Conservation (phyloP, 1,140 invertebrate genomes). For the Drosophila mauritiana region DNA sequence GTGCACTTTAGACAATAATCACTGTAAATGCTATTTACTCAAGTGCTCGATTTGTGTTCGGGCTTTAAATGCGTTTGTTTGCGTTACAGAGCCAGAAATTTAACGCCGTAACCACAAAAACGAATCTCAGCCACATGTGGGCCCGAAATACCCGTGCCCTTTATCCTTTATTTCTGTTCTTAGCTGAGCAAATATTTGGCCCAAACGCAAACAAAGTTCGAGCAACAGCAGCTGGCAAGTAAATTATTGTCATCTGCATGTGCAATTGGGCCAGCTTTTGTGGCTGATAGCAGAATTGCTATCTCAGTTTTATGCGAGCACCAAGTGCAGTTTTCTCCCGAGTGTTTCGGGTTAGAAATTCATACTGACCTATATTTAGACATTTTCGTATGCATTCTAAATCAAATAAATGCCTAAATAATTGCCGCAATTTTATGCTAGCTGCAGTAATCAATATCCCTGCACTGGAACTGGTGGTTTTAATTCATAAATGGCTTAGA, state of each 20-base stretch:
- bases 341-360: not conserved
- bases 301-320: constrained; percentile 1
- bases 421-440: not conserved
- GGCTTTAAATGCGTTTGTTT: constrained; percentile 45
- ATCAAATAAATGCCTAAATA: constrained; percentile 1
- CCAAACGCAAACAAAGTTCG: constrained; percentile 57
- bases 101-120: constrained; percentile 41
- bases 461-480: not conserved
- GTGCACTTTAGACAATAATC: constrained; percentile 25
- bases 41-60: constrained; percentile 36
- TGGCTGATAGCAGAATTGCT: not conserved
- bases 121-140: constrained; percentile 9
- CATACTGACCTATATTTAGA: too few relatives aligned
- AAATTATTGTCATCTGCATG: constrained; percentile 32
- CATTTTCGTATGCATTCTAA: not conserved
- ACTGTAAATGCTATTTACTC: constrained; percentile 46
- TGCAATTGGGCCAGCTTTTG: constrained; percentile 17
- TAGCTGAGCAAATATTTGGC: constrained; percentile 60
- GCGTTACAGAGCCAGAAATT: constrained; percentile 38
- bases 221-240: constrained; percentile 17
- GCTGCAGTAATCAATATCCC: not conserved
- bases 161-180: not conserved
- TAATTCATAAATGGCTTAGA: not conserved
- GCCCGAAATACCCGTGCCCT: constrained; percentile 3
- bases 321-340: not conserved